Evolutionary conservation across 2,888 invertebrate species (phyloP), one percentile per base, ranked within the genome.

Genomic region (Gortyna flavago): DNA sequence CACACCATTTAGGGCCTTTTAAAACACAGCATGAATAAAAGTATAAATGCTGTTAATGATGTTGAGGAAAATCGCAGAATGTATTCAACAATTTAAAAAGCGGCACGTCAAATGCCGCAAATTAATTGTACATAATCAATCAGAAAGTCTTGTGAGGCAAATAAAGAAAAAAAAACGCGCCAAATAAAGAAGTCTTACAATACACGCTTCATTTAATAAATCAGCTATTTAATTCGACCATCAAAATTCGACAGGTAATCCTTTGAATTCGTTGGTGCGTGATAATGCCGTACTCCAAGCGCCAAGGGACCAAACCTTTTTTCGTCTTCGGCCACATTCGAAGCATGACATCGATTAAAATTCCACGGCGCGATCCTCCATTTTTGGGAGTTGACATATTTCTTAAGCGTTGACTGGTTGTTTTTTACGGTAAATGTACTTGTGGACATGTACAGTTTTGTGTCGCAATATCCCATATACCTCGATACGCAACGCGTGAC

Each of bases 391-490:
- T 89, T 90, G 90, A 91, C 91, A 92, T 90, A 90, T 92, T 89
- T 90, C 88, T 92, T 91, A 87, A 85, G 75, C 81, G 66, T 79
- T 61, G 78, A 80, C 81, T 88, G 85, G 83, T 88, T 79, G 87
- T 78, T 89, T 91, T 90, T 89, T 89, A 90, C 85, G 79, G 88
- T 90, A 90, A 87, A 87, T 87, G 78, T 85, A 88, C 68, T 87
- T 75, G 77, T 85, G 87, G 87, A 88, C 85, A 84, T 85, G 84
- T 87, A 88, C 81, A 81, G 81, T 89, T 90, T 88, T 81, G 90
- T 95, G 94, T 94, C 91, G 93, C 93, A 95, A 95, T 92, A 94
- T 95, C 94, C 95, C 91, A 92, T 92, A 92, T 92, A 91, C 91
- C 92, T 93, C 91, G 86, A 94, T 94, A 93, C 90, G 92, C 94